Conservation (phyloP, 2,888 invertebrate species). For the Hypena proboscidalis region DNA sequence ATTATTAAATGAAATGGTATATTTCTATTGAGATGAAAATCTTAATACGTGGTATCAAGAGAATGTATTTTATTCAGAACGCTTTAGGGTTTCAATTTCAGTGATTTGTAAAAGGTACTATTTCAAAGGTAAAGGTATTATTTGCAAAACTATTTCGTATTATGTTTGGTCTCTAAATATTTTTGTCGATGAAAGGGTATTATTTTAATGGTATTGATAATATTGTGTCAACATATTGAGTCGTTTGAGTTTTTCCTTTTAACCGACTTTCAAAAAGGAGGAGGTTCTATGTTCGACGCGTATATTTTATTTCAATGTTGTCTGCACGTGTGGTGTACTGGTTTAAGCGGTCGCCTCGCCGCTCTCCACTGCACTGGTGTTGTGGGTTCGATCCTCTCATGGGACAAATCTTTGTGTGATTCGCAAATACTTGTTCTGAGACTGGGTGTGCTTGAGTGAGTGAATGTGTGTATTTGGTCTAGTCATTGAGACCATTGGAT, state of each 20-base stretch:
- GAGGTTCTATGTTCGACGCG: no score
- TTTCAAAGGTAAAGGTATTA: slow-evolving; percentile 10
- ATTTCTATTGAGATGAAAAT: slow-evolving; percentile 7
- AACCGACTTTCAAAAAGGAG: no score
- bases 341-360: no score
- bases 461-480: no score
- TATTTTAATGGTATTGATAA: slow-evolving; percentile 24
- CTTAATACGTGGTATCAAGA: slow-evolving; percentile 1
- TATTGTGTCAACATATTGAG: slow-evolving; percentile 18
- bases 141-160: slow-evolving; percentile 28
- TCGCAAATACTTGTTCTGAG: no score
- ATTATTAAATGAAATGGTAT: slow-evolving; percentile 9
- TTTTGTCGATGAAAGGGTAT: slow-evolving; percentile 20
- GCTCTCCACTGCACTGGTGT: no score
- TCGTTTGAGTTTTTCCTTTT: slow-evolving; percentile 17
- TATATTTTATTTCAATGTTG: no score
- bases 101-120: not conserved
- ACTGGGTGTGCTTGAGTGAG: no score
- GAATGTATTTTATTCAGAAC: slow-evolving; percentile 21
- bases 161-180: slow-evolving; percentile 29
- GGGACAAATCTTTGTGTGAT: no score
- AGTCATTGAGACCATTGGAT: no score
- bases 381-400: no score
- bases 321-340: no score
- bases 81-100: not conserved